Percentiles rank a stretch among this genome's conserved stretches.
These are phyloP conservation scores for Calameuta pallipes DNA, from an alignment of 2,888 invertebrate genomes.

Conservation along the genomic window DNA sequence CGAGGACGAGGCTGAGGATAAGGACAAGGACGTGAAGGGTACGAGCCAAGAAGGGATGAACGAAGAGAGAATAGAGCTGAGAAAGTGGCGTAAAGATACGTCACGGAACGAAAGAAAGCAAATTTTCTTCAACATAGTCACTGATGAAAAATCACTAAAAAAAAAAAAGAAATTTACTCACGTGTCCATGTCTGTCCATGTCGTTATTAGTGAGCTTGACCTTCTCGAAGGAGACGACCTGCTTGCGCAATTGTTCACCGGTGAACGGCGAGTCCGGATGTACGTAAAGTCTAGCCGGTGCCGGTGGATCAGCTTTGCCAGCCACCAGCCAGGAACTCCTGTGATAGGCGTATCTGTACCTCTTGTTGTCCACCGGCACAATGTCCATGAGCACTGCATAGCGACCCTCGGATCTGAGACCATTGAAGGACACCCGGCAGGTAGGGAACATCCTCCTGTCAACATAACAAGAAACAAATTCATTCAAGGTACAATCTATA, in stretches of 20 bases:
- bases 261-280: slow-evolving; percentile 98
- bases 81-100: background rate
- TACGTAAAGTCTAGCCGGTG: slow-evolving; percentile 91
- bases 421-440: slow-evolving; percentile 92
- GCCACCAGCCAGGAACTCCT: slow-evolving; percentile 98
- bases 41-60: background rate
- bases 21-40: slow-evolving; percentile 12
- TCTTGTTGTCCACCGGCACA: slow-evolving; percentile 95
- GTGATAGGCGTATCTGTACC: slow-evolving; percentile 98
- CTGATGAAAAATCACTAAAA: no score
- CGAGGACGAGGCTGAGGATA: slow-evolving; percentile 20
- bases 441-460: slow-evolving; percentile 98
- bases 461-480: slow-evolving; percentile 30
- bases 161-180: slow-evolving; percentile 67
- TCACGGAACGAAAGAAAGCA: no score
- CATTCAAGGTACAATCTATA: background rate
- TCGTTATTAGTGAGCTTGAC: slow-evolving; percentile 98
- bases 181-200: slow-evolving; percentile 96
- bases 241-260: slow-evolving; percentile 94
- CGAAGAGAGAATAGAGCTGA: background rate
- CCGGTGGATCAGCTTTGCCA: slow-evolving; percentile 97
- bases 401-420: slow-evolving; percentile 82
- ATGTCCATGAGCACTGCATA: slow-evolving; percentile 97
- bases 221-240: slow-evolving; percentile 98
- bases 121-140: no score